A percentile compares a stretch with the other conserved stretches of the same genome.
Evolutionary conservation across 1,140 invertebrate species (phyloP).

Genomic region (Wasmannia auropunctata): DNA sequence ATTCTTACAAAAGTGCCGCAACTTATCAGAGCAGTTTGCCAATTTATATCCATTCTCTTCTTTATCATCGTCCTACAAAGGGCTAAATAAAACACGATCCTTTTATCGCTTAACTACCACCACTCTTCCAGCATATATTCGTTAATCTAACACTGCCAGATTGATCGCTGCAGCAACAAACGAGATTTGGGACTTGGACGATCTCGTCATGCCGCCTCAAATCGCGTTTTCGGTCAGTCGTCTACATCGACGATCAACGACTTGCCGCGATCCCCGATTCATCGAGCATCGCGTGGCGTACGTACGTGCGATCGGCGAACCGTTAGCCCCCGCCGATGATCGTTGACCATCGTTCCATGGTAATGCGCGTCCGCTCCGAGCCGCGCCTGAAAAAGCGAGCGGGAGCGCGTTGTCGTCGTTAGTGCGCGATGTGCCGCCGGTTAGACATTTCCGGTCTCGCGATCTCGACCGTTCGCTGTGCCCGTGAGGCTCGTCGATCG

Average conservation of each 20-base stretch:
- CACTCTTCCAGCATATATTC: neutral
- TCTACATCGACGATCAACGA: neutral
- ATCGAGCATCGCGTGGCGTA: neutral
- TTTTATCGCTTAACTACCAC: neutral
- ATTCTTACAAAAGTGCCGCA: neutral
- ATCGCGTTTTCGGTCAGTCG: neutral
- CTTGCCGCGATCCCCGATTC: constrained; percentile 24
- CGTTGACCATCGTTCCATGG: neutral
- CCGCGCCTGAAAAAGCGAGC: constrained; percentile 51
- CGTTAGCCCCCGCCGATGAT: constrained; percentile 46
- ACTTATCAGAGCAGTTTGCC: neutral
- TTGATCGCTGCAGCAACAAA: neutral
- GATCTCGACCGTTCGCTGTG: constrained; percentile 47
- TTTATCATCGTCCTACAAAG: neutral
- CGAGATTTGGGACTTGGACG: neutral
- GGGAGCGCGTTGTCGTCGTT: constrained; percentile 26
- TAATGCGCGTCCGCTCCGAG: constrained; percentile 7
- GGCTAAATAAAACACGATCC: neutral
- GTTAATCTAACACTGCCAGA: neutral
- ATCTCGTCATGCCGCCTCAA: neutral
- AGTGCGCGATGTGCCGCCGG: constrained; percentile 77
- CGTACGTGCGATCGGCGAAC: constrained; percentile 23
- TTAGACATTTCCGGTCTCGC: constrained; percentile 68
- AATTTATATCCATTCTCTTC: neutral
- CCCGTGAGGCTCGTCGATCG: constrained; percentile 36